Conservation (phyloP, 2,797 vertebrate species). For the Telmatherina bonti region DNA sequence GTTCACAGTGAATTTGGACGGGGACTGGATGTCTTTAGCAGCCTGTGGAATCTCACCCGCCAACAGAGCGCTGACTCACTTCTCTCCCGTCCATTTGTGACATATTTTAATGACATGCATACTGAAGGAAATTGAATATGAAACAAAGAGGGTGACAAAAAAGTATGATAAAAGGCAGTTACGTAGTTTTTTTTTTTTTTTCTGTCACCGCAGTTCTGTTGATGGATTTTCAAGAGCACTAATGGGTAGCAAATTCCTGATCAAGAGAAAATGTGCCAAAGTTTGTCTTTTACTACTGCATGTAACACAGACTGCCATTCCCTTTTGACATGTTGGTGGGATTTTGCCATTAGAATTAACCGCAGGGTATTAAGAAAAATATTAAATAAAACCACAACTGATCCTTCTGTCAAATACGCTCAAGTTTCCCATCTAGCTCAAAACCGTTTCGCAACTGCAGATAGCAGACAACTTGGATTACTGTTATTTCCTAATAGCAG, state of each 20-base stretch:
- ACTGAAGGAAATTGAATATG: slow-evolving; percentile 43
- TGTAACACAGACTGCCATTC: slow-evolving; percentile 47
- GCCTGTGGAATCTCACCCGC: slow-evolving; percentile 60
- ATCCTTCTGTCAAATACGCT: slow-evolving; percentile 61
- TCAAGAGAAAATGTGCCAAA: slow-evolving; percentile 30
- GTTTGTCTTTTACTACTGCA: slow-evolving; percentile 44
- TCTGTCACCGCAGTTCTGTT: slow-evolving; percentile 42
- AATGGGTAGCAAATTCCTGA: slow-evolving; percentile 45
- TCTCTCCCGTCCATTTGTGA: slow-evolving; percentile 59
- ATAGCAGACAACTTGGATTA: slow-evolving; percentile 53
- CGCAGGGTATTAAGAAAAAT: slow-evolving; percentile 65
- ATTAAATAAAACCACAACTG: slow-evolving; percentile 65
- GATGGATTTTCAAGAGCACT: slow-evolving; percentile 60
- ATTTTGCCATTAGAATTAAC: slow-evolving; percentile 59
- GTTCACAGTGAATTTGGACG: slow-evolving; percentile 65
- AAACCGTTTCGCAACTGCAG: slow-evolving; percentile 47
- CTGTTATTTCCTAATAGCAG: slow-evolving; percentile 53
- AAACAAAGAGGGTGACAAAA: slow-evolving; percentile 24
- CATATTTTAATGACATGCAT: slow-evolving; percentile 67
- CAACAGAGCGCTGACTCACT: slow-evolving; percentile 76
- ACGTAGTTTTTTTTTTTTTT: slow-evolving; percentile 27
- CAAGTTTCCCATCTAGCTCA: slow-evolving; percentile 55
- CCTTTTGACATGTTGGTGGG: slow-evolving; percentile 57
- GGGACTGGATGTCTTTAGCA: slow-evolving; percentile 71
- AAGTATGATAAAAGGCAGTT: slow-evolving; percentile 24